Conservation (phyloP, 35 echinoderm and acorn worm genomes). For the Lytechinus pictus region DNA sequence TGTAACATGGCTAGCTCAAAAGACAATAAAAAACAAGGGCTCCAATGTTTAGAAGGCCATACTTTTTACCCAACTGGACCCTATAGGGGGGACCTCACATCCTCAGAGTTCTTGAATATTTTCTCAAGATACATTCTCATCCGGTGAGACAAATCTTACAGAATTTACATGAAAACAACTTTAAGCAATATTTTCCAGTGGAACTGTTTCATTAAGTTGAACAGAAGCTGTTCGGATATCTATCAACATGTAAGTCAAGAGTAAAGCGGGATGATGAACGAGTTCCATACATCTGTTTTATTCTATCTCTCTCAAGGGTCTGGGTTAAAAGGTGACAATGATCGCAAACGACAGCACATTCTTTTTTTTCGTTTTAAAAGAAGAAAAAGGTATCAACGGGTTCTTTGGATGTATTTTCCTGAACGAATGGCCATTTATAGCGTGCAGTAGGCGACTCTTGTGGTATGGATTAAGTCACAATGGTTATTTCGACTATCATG, state of each 20-base stretch:
- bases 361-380: not conserved
- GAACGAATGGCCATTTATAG: no score
- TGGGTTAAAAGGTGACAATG: constrained; percentile 7
- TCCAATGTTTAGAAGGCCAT: no score
- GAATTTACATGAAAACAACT: not conserved
- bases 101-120: not conserved
- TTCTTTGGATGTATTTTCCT: not conserved
- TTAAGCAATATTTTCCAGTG: not conserved
- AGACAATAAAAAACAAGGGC: no score
- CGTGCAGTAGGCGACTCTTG: no score
- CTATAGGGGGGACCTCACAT: no score
- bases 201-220: not conserved
- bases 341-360: constrained; percentile 35
- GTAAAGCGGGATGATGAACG: not conserved
- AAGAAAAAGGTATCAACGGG: not conserved
- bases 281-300: not conserved
- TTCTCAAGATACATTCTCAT: not conserved
- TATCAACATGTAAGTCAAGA: not conserved
- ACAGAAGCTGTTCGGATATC: not conserved
- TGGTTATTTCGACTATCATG: no score
- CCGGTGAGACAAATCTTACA: not conserved
- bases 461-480: no score
- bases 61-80: no score
- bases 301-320: constrained; percentile 13
- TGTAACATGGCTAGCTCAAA: no score